phyloP scores from a whole-genome alignment of 2,797 vertebrate genomes.

The Peromyscus melanophrys region DNA sequence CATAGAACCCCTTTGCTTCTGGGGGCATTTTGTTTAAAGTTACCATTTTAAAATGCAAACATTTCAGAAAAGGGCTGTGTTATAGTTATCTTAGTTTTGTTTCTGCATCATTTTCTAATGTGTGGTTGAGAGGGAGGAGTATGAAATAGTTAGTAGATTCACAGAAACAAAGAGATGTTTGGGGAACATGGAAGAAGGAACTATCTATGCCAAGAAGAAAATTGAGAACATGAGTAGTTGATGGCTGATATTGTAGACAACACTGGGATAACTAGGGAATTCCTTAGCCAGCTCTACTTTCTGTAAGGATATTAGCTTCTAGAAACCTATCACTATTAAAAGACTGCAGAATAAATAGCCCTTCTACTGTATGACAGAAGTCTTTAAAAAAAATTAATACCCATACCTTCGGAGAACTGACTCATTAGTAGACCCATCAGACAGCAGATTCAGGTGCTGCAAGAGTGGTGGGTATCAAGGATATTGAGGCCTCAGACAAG shows the following conservation, averaged over 20 bases:
- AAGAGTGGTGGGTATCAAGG: not conserved
- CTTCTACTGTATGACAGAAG: not conserved
- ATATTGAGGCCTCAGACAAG: not conserved
- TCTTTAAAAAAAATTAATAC: not conserved
- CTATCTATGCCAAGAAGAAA: not conserved
- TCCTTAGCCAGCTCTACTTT: not conserved
- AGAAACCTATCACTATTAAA: not conserved
- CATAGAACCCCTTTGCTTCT: not conserved
- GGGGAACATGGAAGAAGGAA: not conserved
- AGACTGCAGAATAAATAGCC: not conserved
- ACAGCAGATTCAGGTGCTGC: not conserved
- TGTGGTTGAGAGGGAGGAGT: not conserved
- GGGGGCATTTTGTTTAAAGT: not conserved
- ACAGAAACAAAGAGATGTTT: not conserved
- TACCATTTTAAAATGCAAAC: slow-evolving; percentile 27
- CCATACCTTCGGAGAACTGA: not conserved
- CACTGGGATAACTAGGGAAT: not conserved
- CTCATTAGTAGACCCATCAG: not conserved
- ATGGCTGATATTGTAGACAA: not conserved
- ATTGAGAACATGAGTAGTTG: not conserved
- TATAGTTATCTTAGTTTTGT: not conserved
- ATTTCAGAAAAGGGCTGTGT: not conserved
- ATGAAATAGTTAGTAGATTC: not conserved
- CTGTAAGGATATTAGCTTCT: slow-evolving; percentile 4
- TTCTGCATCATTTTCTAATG: slow-evolving; percentile 48